A percentile compares a stretch with the other conserved stretches of the same genome.
Conservation (phyloP, 2,797 vertebrate species). For the Hoplostethus mediterraneus region DNA sequence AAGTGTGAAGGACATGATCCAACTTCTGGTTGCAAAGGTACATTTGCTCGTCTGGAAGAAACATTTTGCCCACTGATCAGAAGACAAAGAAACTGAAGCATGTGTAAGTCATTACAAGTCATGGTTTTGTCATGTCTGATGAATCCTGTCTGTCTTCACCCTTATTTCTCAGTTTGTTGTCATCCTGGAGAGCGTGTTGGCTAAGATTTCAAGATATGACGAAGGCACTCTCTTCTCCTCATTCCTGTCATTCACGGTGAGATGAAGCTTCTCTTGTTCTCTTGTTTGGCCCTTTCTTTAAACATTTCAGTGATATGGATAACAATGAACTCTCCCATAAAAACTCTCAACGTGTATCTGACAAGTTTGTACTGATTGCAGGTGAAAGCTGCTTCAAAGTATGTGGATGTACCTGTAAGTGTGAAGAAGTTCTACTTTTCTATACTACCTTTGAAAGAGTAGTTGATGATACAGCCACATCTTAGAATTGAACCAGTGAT, state of each 20-base stretch:
- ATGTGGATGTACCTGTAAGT: slow-evolving; percentile 99
- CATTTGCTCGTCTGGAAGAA: slow-evolving; percentile 36
- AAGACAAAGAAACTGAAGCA: background rate
- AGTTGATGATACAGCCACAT: background rate
- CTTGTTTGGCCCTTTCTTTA: background rate
- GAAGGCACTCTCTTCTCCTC: slow-evolving; percentile 99
- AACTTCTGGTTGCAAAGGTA: slow-evolving; percentile 98
- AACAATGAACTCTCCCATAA: background rate
- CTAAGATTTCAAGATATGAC: slow-evolving; percentile 98
- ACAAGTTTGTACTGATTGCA: slow-evolving; percentile 81
- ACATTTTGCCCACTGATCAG: background rate
- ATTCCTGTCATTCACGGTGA: slow-evolving; percentile 99
- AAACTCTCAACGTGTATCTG: slow-evolving; percentile 18
- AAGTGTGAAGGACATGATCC: slow-evolving; percentile 99
- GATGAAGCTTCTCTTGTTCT: slow-evolving; percentile 50
- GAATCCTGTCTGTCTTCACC: background rate
- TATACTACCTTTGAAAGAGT: slow-evolving; percentile 4
- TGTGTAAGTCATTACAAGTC: too few species aligned
- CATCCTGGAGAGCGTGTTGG: slow-evolving; percentile 96
- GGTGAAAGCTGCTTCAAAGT: slow-evolving; percentile 99
- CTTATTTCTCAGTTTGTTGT: slow-evolving; percentile 89
- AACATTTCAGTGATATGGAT: background rate
- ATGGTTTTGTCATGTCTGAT: background rate
- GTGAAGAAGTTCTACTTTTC: slow-evolving; percentile 33
- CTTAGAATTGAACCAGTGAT: slow-evolving; percentile 1